Evolutionary conservation across 2,797 vertebrate genomes (phyloP), one percentile per base, ranked within the genome.

Genomic region (Gallinago stenura): DNA sequence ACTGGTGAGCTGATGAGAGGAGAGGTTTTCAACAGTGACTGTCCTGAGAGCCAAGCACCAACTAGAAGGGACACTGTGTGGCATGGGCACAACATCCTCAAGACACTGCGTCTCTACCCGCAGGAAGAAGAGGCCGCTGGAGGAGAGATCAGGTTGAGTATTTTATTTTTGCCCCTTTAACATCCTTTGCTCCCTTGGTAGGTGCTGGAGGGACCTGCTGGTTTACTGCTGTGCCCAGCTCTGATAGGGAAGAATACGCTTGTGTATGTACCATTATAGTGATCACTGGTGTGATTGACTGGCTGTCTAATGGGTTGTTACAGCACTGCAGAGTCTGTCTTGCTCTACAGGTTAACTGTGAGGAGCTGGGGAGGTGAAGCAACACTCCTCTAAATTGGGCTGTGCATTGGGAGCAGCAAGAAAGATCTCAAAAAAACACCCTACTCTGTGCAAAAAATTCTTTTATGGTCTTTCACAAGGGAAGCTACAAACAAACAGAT

Each of bases 361-460:
- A 95, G 93, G 71, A 92, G 77, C 88, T 87, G 62, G 73, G 88
- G 90, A 95, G 90, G 84, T 71, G 70, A 84, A 96, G 78, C 56
- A 94, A 46, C 77, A 12, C 50, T 92, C 48, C 56, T 88, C n/a
- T 88, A 94, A 96, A 96, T 90, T 95, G 93, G 94, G 58, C 83
- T 93, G 88, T 95, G 90, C 43, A 88, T 87, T 93, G 91, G 90
- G 86, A 92, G 81, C 64, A 79, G 54, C 45, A 60, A 58, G 83
- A 80, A 76, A 48, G 50, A 53, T 62, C 84, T 89, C 87, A 60
- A 66, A 71, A 86, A 62, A 43, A 0, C 89, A 75, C 43, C 87
- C 50, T 62, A 46, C 39, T 21, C 69, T 81, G 56, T 39, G 33
- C 84, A 85, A 89, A 89, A 51, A 57, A 37, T 70, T 87, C 30